Evolutionary conservation across 2,888 invertebrate species (phyloP).

Genomic region (Trissolcus brochymenae): DNA sequence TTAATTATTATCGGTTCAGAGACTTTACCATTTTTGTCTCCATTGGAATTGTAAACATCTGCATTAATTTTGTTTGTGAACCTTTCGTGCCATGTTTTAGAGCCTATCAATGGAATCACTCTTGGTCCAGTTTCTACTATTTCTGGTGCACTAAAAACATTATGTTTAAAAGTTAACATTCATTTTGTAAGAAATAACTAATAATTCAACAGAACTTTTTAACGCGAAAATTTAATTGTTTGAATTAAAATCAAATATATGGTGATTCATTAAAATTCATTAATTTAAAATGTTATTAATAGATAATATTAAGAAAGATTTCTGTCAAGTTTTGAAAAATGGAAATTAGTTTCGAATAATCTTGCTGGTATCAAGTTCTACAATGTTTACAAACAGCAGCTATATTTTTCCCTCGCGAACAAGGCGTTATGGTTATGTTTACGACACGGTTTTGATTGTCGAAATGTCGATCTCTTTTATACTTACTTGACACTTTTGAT

Average conservation of each 20-base stretch:
- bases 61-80: slow-evolving; percentile 78
- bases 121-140: slow-evolving; percentile 78
- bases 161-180: no score
- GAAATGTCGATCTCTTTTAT: background rate
- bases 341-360: no score
- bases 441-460: slow-evolving; percentile 6
- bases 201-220: background rate
- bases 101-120: slow-evolving; percentile 80
- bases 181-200: background rate
- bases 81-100: slow-evolving; percentile 71
- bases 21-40: slow-evolving; percentile 17
- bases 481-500: slow-evolving; percentile 87
- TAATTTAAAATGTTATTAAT: background rate
- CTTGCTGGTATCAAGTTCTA: no score
- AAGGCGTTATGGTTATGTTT: slow-evolving; percentile 13
- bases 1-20: slow-evolving; percentile 51
- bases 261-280: background rate
- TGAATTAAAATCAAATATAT: background rate
- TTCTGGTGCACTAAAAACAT: slow-evolving; percentile 62
- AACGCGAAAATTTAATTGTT: background rate
- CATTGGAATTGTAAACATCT: slow-evolving; percentile 70
- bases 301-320: no score
- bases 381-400: slow-evolving; percentile 6
- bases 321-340: no score
- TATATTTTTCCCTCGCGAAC: background rate